Evolutionary conservation across 2,113 vertebrate genomes (phyloP).

Genomic region (Onychostoma macrolepis): DNA sequence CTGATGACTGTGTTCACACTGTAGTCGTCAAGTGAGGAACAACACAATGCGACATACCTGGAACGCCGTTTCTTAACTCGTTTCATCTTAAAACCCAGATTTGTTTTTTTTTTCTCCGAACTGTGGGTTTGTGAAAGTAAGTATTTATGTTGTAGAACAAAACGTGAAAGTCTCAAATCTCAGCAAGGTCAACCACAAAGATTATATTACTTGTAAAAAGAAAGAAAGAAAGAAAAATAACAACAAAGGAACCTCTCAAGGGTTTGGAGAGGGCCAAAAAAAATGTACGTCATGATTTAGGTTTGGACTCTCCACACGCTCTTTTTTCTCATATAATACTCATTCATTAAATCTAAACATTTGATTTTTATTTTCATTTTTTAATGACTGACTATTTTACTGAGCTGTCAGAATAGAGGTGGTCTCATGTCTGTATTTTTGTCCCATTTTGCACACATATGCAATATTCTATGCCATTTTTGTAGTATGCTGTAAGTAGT

Average conservation of each 20-base stretch:
- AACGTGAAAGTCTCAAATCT: not conserved
- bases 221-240: no score
- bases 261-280: not conserved
- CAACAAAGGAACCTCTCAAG: not conserved
- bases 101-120: not conserved
- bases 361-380: not conserved
- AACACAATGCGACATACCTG: not conserved
- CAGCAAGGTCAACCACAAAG: not conserved
- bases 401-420: not conserved
- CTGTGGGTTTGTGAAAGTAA: not conserved
- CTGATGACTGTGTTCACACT: not conserved
- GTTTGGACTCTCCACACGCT: not conserved
- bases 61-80: not conserved
- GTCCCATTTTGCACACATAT: not conserved
- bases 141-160: not conserved
- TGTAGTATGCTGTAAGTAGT: not conserved
- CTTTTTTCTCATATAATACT: not conserved
- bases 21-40: not conserved
- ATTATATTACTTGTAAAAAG: not conserved
- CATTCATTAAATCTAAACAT: no score
- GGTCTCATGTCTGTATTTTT: not conserved
- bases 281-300: not conserved
- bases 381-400: not conserved
- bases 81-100: not conserved
- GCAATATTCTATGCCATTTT: not conserved